Percentiles rank a stretch among this genome's conserved stretches.
These are phyloP conservation scores for Apotomis capreana DNA, from an alignment of 2,888 invertebrate species.

Conservation along the genomic window DNA sequence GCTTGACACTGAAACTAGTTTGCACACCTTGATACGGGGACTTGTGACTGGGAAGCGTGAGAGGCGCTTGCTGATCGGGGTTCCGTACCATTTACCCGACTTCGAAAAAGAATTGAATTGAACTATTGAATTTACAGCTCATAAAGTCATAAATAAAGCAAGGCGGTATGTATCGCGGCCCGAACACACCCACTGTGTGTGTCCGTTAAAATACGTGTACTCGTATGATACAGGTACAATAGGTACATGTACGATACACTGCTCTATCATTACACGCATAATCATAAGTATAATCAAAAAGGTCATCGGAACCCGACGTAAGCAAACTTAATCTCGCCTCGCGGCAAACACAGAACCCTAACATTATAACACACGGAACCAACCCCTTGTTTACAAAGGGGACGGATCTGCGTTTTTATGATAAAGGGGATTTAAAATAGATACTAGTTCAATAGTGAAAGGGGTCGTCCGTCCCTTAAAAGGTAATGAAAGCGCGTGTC, in stretches of 20 bases:
- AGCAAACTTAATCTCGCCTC: not conserved
- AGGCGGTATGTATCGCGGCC: too few species aligned
- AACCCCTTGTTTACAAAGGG: constrained; percentile 28
- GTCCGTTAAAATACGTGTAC: too few species aligned
- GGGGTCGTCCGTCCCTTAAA: constrained; percentile 16
- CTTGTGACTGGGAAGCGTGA: constrained; percentile 45
- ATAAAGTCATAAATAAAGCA: too few species aligned
- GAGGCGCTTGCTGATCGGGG: constrained; percentile 29
- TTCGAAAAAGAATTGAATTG: too few species aligned
- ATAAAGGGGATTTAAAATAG: constrained; percentile 37
- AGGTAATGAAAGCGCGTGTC: not conserved
- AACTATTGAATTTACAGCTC: too few species aligned
- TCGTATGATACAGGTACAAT: too few species aligned
- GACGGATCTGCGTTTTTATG: constrained; percentile 23
- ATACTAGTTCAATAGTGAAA: constrained; percentile 25
- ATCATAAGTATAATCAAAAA: not conserved
- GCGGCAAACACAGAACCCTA: constrained; percentile 24
- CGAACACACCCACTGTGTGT: too few species aligned
- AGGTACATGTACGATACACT: too few species aligned
- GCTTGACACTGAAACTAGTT: constrained; percentile 56
- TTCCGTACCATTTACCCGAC: constrained; percentile 9
- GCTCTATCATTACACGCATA: too few species aligned
- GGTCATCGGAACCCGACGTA: not conserved
- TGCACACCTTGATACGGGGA: constrained; percentile 53
- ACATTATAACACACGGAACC: constrained; percentile 10